Conservation (phyloP, 2,888 invertebrate genomes). For the Apamea sordens region DNA sequence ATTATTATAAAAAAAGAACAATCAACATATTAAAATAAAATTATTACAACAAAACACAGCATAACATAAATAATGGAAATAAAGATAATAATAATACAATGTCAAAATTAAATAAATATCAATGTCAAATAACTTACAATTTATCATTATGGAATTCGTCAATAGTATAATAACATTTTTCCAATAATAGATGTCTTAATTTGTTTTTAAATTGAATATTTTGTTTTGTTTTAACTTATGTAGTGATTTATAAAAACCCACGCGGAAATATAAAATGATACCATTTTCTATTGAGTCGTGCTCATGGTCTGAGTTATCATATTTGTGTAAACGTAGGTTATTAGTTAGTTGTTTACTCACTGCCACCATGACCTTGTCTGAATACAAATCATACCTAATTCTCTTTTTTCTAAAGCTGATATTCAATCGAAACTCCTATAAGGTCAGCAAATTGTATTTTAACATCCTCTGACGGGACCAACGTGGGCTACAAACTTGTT, state of each 20-base stretch:
- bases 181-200: no score
- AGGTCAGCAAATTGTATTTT: conserved; percentile 44
- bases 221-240: no score
- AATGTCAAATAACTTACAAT: no score
- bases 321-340: neutral
- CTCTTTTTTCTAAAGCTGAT: neutral
- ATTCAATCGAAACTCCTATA: conserved; percentile 17
- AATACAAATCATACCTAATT: neutral
- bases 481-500: conserved; percentile 24
- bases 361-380: neutral
- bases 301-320: neutral
- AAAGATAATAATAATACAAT: no score
- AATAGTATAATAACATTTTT: no score
- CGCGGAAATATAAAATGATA: neutral
- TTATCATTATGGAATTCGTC: no score
- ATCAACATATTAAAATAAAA: no score
- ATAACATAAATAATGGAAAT: no score
- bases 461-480: conserved; percentile 13
- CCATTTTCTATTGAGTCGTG: neutral
- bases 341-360: neutral
- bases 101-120: no score
- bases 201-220: no score
- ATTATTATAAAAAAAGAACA: no score
- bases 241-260: neutral
- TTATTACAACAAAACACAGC: no score